Base-by-base conservation (phyloP, 2,113 vertebrate genomes). In the Ciconia boyciana region DNA sequence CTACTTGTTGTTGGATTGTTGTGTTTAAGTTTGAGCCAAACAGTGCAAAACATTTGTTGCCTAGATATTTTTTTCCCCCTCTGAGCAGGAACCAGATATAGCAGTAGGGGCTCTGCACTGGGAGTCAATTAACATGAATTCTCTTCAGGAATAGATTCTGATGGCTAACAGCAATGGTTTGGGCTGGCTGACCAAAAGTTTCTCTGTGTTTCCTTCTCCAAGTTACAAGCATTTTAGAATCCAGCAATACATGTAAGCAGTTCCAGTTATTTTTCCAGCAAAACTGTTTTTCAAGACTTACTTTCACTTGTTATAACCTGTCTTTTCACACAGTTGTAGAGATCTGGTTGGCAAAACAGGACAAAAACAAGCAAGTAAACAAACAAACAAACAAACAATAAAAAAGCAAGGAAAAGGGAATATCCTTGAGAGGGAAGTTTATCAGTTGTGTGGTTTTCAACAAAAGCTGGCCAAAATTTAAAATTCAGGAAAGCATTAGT, bases 11-110 rank as follows among this genome's bases (percentile, higher is more conserved):
- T 79, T 80, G 52, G 16, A 8, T 21, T n/a, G 41, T 31, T 76
- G 21, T n/a, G 95, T 79, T 85, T 32, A 71, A 64, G 6, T 61
- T 95, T 88, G 39, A 96, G 62, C 62, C 75, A 86, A 96, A 92
- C 58, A 83, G 13, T 17, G 4, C 62, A 82, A 90, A 95, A 86
- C 9, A 51, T 88, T 94, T 87, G 93, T 94, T 94, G 93, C 91
- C 72, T 95, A 78, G 93, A 54, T 94, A 83, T 94, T 41, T 74
- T 92, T 87, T 87, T 69, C 17, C 22, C 9, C 7, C 48, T 71
- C 83, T 34, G 31, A 89, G 39, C 43, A 68, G 55, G 13, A 95
- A 34, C n/a, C 80, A 91, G 76, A 92, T 75, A 94, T 31, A 95
- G 80, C 51, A 91, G 55, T 16, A 54, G 18, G 34, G 52, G 18